Base-by-base conservation (phyloP, 2,888 invertebrate species). In the Drosophila koepferae region DNA sequence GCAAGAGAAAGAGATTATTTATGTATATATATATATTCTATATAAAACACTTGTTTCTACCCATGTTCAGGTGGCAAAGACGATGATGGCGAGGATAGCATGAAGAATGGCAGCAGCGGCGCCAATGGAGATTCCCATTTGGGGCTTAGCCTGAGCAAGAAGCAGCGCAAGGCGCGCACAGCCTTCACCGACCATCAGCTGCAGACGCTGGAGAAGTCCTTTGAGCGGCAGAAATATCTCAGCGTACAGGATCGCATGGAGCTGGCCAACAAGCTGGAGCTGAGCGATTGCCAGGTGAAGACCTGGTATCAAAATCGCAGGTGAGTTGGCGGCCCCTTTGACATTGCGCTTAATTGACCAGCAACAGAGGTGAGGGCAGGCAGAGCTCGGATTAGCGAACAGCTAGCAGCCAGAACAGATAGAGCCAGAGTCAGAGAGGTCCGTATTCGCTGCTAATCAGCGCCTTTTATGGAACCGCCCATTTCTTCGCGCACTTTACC, bases 271-370 rank as follows among this genome's bases (percentile, higher is more conserved):
- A 98, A 98, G 94, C 94, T 99, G 89, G 97, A 98, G 91, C 95
- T 99, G 77, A 98, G 98, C 49, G 99, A 99, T 94, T 99, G 99
- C 63, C 99, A 99, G 95, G 99, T 99, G 92, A 99, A 99, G 94
- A 99, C 99, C 90, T 99, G 99, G 99, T 99, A 99, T 94, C 99
- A 99, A 94, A 99, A 99, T 93, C 95, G 99, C 95, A 96, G 99
- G 99, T 98, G 93, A 95, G 95, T 81, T 38, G 63, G 62, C 78
- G 79, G 87, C 23, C 14, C 40, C 66, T 78, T 78, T 78, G 63
- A 65, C 51, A 20, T 36, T 38, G 40, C 12, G 36, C 46, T 63
- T 80, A 73, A 69, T 62, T 77, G 48, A 40, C 38, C 56, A 56
- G 28, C n/a, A 4, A 38, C n/a, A 1, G 14, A 51, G 34, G 31